Evolutionary conservation across 2,113 vertebrate species (phyloP), one percentile per base, ranked within the genome.

Genomic region (Barbus barbus): DNA sequence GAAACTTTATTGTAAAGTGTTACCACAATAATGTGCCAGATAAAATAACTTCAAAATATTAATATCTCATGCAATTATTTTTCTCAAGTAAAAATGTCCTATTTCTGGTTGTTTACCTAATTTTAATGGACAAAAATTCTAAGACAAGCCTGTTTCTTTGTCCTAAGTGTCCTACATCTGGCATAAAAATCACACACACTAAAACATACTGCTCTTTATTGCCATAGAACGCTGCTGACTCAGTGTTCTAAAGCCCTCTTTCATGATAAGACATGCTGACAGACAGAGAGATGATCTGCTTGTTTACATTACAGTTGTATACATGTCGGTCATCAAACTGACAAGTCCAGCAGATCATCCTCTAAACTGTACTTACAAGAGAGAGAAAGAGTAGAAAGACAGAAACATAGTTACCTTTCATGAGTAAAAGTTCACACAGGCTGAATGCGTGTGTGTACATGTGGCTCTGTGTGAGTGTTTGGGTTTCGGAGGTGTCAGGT

Each of bases 401-500:
- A 20, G 63, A 67, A 33, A 4, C 8, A 36, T 20, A 9, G 31
- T 72, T 9, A 41, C 38, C 38, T 41, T 41, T 41, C 38, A 41
- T 60, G 13, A 75, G 72, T 48, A 60, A 72, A 41, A 20, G 65
- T 63, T 61, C 67, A 80, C 63, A 72, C 51, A 51, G 73, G 28
- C 28, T 26, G 53, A 67, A 76, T 56, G 63, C 13, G 36, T 36
- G 9, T 41, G 38, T 41, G 9, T 41, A 2, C 9, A 75, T 78
- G 28, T 61, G 26, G n/a, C n/a, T 48, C 46, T 85, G 69, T 77
- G 58, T 83, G 56, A 3, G 12, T 74, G 24, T 82, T 76, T 72
- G 51, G 67, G 46, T 73, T 75, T 78, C 26, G n/a, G 13, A 69
- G 44, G 44, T 83, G 71, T 83, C 69, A 75, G 36, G 72, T 76